Evolutionary conservation across 2,888 invertebrate species (phyloP), one percentile per base, ranked within the genome.

Genomic region (Limenitis arthemis): DNA sequence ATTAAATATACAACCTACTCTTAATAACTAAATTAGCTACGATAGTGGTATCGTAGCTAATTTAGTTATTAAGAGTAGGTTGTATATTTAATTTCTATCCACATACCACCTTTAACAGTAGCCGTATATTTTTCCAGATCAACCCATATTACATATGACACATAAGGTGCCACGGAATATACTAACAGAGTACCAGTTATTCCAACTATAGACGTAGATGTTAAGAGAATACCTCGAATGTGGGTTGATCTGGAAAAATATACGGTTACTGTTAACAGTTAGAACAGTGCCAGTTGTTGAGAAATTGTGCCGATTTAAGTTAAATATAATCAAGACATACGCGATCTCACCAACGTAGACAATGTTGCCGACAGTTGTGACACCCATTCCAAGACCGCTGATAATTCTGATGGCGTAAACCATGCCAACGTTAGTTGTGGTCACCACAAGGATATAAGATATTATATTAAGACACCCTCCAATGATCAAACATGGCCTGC

Each of bases 191-290:
- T 70, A 1, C 75, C 75, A 1, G 62, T 56, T 12, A 69, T 69
- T 5, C 65, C 65, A 5, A 71, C 59, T 28, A 75, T 67, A 0
- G 66, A 66, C 0, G 69, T 70, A 0, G 68, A 68, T 1, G 73
- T 71, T 5, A 75, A 51, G 0, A 74, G 56, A 9, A 73, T 68
- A 0, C 74, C 75, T 20, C 75, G 61, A 5, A 74, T 74, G 30
- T 70, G 59, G 4, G 72, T 68, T 5, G 73, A 73, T 33, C 73
- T 75, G 60, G 6, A 70, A 66, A n/a, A 46, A 30, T 37, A 12
- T 33, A 8, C 28, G 6, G 28, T 20, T 11, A 37, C 34, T n/a
- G 20, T 20, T 20, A n/a, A n/a, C n/a, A n/a, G n/a, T n/a, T n/a
- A n/a, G n/a, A n/a, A n/a, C n/a, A n/a, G n/a, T n/a, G n/a, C n/a